Conservation (phyloP, 2,888 invertebrate genomes). For the Tetramorium bicarinatum region DNA sequence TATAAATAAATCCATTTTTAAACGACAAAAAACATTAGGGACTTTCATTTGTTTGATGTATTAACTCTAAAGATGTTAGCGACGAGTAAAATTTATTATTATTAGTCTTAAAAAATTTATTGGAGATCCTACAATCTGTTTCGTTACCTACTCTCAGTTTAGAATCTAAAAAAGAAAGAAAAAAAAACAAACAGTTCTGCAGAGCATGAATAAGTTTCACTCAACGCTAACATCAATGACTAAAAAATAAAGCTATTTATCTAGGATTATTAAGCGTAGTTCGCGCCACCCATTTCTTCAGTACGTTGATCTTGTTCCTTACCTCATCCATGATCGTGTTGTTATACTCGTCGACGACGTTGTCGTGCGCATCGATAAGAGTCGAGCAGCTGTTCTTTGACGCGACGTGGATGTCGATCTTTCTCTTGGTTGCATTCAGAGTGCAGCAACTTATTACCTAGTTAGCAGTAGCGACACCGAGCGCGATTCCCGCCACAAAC, state of each 20-base stretch:
- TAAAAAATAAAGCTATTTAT: slow-evolving; percentile 39
- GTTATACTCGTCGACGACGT: slow-evolving; percentile 28
- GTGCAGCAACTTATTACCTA: slow-evolving; percentile 82
- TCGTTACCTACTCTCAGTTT: neutral
- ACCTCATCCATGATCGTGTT: slow-evolving; percentile 66
- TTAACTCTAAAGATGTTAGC: neutral
- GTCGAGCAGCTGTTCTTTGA: slow-evolving; percentile 1
- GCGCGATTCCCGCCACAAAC: slow-evolving; percentile 93
- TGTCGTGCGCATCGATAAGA: slow-evolving; percentile 34
- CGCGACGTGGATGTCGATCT: slow-evolving; percentile 33
- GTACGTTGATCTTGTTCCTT: slow-evolving; percentile 69
- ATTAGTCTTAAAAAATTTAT: neutral
- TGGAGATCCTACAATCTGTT: neutral
- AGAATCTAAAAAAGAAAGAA: neutral
- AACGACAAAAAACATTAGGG: slow-evolving; percentile 15
- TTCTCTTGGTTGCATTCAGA: slow-evolving; percentile 77
- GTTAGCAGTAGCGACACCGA: slow-evolving; percentile 88
- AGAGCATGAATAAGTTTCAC: neutral
- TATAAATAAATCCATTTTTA: slow-evolving; percentile 13
- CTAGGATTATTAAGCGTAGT: slow-evolving; percentile 48
- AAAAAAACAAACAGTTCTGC: neutral
- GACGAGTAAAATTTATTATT: slow-evolving; percentile 18
- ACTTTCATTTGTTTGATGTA: slow-evolving; percentile 59
- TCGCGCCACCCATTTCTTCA: slow-evolving; percentile 62
- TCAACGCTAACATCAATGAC: neutral